A percentile compares a stretch with the other conserved stretches of the same genome.
These are phyloP conservation scores for Drosophila sordidula DNA, from an alignment of 2,888 invertebrate species.

Conservation along the genomic window DNA sequence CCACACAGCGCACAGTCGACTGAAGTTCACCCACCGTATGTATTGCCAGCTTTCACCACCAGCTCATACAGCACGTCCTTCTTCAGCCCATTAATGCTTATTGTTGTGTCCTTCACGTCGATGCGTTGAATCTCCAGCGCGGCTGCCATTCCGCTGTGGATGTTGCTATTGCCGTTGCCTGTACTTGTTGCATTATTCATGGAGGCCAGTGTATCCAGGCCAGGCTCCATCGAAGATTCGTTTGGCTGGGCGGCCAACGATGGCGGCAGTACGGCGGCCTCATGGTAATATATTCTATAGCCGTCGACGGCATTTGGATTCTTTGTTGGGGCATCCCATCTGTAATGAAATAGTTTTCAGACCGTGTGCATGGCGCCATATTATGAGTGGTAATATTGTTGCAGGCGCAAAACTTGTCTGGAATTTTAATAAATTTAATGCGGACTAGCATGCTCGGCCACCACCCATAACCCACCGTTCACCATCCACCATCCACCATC, in stretches of 20 bases:
- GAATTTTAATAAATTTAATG: slow-evolving; percentile 80
- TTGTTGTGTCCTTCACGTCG: slow-evolving; percentile 90
- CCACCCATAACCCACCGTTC: slow-evolving; percentile 3
- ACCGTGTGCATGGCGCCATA: slow-evolving; percentile 67
- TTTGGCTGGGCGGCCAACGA: slow-evolving; percentile 49
- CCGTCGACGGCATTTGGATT: slow-evolving; percentile 93
- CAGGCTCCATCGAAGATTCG: slow-evolving; percentile 56
- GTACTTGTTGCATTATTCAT: slow-evolving; percentile 83
- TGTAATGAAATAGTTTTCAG: slow-evolving; percentile 82
- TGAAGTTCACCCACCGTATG: slow-evolving; percentile 86
- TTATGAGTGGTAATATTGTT: slow-evolving; percentile 80
- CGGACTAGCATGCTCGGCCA: slow-evolving; percentile 25
- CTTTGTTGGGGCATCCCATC: slow-evolving; percentile 93
- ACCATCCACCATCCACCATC: neutral
- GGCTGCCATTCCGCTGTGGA: slow-evolving; percentile 58
- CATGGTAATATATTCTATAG: slow-evolving; percentile 93
- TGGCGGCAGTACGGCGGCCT: slow-evolving; percentile 86
- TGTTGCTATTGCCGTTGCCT: slow-evolving; percentile 25
- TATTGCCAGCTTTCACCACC: slow-evolving; percentile 93
- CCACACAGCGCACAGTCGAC: slow-evolving; percentile 9
- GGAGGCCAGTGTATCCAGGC: slow-evolving; percentile 55
- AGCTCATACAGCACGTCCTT: slow-evolving; percentile 92
- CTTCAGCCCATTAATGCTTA: slow-evolving; percentile 89
- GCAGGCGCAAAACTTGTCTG: slow-evolving; percentile 78
- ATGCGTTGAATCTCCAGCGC: slow-evolving; percentile 87